Evolutionary conservation across 2,888 invertebrate genomes (phyloP), one percentile per base, ranked within the genome.

Genomic region (Drosophila stalkeri): DNA sequence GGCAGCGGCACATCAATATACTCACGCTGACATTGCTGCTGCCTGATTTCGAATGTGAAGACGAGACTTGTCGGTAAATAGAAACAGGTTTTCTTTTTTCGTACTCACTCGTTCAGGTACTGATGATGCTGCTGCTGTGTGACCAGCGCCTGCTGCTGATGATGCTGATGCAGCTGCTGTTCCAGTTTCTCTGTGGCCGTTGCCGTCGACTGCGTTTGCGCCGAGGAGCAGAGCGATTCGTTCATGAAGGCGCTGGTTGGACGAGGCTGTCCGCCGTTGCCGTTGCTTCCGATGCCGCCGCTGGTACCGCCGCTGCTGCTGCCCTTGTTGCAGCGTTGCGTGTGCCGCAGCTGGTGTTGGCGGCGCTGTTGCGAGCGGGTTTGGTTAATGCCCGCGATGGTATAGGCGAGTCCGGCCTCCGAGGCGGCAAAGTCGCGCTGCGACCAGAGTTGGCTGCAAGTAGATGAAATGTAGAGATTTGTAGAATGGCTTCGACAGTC

Each of bases 1-100:
- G 93, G 93, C 68, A 93, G 85, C 65, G 93, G 93, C 57, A 93
- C 93, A 82, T 93, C 93, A 41, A 93, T 93, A 59, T 93, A 93
- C 69, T 93, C 93, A 37, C 93, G 90, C 65, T 91, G 92, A 61
- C 92, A 88, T 71, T 91, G 91, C 91, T 93, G 86, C 54, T 75
- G 71, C 37, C 44, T 55, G 41, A 39, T n/a, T n/a, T n/a, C 1
- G 35, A 20, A 11, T 11, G 37, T 4, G 35, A 16, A 37, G 16
- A 59, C 59, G 44, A 23, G 41, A 18, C 8, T 39, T 18, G 23
- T 23, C 2, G 27, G 16, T 2, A 35, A 35, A 23, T 11, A 47
- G 18, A 67, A 67, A 67, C 47, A 27, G 67, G 67, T 67, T 11
- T 14, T 11, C 12, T n/a, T 18, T 7, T 3, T 11, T 14, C 5